Percentiles rank a stretch among this genome's conserved stretches.
These are phyloP conservation scores for Cnemophilus loriae DNA, from an alignment of 2,113 vertebrate genomes.

Conservation along the genomic window DNA sequence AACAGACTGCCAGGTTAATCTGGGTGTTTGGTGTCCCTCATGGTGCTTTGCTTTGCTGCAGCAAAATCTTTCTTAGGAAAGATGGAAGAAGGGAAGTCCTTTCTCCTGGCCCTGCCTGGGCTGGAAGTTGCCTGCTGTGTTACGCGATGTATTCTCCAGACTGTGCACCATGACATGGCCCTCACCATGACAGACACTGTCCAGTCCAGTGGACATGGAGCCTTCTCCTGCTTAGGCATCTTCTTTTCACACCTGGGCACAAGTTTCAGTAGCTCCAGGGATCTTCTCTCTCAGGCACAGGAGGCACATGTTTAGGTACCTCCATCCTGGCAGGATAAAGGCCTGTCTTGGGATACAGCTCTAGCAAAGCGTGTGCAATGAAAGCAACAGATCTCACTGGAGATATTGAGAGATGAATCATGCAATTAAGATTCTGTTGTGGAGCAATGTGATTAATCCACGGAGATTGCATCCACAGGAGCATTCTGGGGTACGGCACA, in stretches of 20 bases:
- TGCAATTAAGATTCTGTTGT: neutral
- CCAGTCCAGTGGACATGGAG: neutral
- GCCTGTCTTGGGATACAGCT: neutral
- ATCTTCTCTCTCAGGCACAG: neutral
- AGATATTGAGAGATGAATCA: neutral
- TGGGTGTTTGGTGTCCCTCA: neutral
- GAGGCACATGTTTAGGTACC: neutral
- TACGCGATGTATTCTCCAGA: neutral
- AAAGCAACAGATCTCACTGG: neutral
- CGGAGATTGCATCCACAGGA: neutral
- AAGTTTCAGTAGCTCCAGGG: neutral
- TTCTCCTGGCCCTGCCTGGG: neutral
- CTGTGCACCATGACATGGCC: accelerated
- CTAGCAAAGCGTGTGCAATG: neutral
- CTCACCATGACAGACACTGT: neutral
- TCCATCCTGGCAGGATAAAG: neutral
- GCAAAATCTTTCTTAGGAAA: neutral
- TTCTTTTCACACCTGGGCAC: neutral
- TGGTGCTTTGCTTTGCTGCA: neutral
- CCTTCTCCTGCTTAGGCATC: neutral
- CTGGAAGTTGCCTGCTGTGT: neutral
- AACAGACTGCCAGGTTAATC: neutral
- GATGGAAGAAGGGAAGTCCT: neutral
- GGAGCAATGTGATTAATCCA: neutral
- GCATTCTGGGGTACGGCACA: neutral